Evolutionary conservation across 1,140 invertebrate genomes (phyloP).

Genomic region (Hycleus phaleratus): DNA sequence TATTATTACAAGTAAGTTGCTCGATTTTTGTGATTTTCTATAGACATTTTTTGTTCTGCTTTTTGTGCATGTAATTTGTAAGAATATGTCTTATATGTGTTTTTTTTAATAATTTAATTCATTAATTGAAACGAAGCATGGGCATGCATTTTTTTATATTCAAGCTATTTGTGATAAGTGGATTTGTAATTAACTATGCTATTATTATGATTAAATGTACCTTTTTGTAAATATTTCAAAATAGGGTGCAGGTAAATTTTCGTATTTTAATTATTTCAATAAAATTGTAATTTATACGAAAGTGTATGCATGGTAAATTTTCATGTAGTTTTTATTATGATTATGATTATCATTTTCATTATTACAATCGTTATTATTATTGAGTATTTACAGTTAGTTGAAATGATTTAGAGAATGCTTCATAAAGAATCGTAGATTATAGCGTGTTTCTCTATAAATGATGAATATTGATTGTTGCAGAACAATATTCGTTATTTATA

Average conservation of each 20-base stretch:
- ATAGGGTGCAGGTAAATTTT: conserved; percentile 13
- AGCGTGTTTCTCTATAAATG: no score
- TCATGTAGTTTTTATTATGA: conserved; percentile 1
- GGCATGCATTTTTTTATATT: conserved; percentile 17
- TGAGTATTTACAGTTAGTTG: no score
- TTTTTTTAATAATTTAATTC: conserved; percentile 5
- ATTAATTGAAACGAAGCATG: conserved; percentile 16
- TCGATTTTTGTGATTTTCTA: conserved; percentile 8
- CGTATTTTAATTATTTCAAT: background rate
- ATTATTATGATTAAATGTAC: background rate
- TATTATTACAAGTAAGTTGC: conserved; percentile 13
- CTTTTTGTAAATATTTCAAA: conserved; percentile 10
- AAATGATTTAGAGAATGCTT: no score
- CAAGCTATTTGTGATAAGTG: no score
- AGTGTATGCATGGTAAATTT: conserved; percentile 8
- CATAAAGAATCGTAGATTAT: no score
- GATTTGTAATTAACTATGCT: no score
- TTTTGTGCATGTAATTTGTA: conserved; percentile 8
- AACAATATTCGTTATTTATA: no score
- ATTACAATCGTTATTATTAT: no score
- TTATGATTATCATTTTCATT: background rate
- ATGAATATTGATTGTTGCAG: no score
- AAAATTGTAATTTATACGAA: conserved; percentile 1
- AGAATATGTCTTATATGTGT: background rate
- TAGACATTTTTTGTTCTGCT: conserved; percentile 1